Evolutionary conservation across 1,140 invertebrate species (phyloP).

Genomic region (Sycophaga agraensis): DNA sequence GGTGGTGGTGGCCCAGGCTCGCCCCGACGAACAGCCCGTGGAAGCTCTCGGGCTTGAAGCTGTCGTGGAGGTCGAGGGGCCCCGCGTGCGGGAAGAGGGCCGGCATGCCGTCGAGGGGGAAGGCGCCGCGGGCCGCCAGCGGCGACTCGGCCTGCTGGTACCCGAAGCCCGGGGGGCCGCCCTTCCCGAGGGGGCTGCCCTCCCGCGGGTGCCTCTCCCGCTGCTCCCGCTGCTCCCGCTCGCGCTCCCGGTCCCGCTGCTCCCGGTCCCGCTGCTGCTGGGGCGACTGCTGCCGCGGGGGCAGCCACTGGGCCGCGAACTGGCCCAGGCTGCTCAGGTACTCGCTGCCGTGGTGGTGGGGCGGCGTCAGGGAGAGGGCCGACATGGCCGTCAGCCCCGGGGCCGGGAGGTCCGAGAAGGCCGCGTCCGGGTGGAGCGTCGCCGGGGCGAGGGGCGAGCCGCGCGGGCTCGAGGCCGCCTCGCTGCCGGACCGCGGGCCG

Average conservation of each 20-base stretch:
- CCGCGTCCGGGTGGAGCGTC: constrained; percentile 43
- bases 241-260: too few relatives aligned
- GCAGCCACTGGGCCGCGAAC: constrained; percentile 51
- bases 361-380: constrained; percentile 73
- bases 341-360: constrained; percentile 61
- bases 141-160: constrained; percentile 39
- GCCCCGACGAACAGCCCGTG: constrained; percentile 48
- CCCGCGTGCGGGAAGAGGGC: constrained; percentile 45
- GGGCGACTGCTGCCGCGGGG: constrained; percentile 35
- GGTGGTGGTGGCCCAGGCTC: constrained; percentile 26
- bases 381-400: constrained; percentile 68
- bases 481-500: constrained; percentile 49
- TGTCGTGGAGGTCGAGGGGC: constrained; percentile 49
- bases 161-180: constrained; percentile 18
- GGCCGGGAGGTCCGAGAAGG: constrained; percentile 50
- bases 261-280: constrained; percentile 1
- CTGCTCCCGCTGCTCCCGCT: too few relatives aligned
- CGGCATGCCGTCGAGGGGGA: constrained; percentile 43
- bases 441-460: constrained; percentile 47
- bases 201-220: constrained; percentile 40
- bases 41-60: constrained; percentile 50
- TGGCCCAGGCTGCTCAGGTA: constrained; percentile 54
- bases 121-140: constrained; percentile 39
- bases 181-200: constrained; percentile 41
- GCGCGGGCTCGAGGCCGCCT: constrained; percentile 51